Conservation (phyloP, 2,888 invertebrate species). For the Ennomos fuscantarius region DNA sequence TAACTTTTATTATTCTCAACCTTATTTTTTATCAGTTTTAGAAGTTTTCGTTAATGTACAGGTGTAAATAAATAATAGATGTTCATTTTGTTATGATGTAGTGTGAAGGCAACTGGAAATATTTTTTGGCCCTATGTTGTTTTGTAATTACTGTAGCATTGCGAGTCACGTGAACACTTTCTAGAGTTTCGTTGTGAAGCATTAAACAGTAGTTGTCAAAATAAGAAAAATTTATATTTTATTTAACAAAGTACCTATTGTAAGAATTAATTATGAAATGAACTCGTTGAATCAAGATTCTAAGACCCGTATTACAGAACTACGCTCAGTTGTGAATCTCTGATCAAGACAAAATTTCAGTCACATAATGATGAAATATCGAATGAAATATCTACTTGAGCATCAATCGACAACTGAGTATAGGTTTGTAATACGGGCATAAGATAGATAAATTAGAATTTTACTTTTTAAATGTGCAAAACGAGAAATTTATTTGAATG, state of each 20-base stretch:
- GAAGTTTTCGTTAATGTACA: slow-evolving; percentile 82
- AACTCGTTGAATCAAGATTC: slow-evolving; percentile 3
- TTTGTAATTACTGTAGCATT: slow-evolving; percentile 14
- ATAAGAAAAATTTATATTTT: slow-evolving; percentile 15
- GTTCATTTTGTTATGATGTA: slow-evolving; percentile 70
- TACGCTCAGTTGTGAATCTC: no score
- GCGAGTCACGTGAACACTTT: slow-evolving; percentile 2
- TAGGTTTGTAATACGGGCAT: no score
- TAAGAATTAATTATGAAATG: slow-evolving; percentile 9
- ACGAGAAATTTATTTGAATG: slow-evolving; percentile 74
- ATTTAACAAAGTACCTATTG: slow-evolving; percentile 12
- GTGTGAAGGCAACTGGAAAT: slow-evolving; percentile 43
- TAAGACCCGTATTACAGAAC: no score
- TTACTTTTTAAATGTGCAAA: slow-evolving; percentile 54
- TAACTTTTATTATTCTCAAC: slow-evolving; percentile 78
- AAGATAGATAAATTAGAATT: slow-evolving; percentile 55
- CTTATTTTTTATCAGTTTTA: slow-evolving; percentile 75
- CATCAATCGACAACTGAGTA: no score
- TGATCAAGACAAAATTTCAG: no score
- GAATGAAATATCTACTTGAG: no score
- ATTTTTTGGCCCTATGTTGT: slow-evolving; percentile 26
- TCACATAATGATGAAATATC: no score
- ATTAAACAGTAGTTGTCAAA: slow-evolving; percentile 13
- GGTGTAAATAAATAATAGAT: slow-evolving; percentile 78
- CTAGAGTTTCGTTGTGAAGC: slow-evolving; percentile 8